A percentile compares a stretch with the other conserved stretches of the same genome.
These are phyloP conservation scores for Neolamprologus fasciatus DNA, from an alignment of 2,113 vertebrate genomes.

Conservation along the genomic window DNA sequence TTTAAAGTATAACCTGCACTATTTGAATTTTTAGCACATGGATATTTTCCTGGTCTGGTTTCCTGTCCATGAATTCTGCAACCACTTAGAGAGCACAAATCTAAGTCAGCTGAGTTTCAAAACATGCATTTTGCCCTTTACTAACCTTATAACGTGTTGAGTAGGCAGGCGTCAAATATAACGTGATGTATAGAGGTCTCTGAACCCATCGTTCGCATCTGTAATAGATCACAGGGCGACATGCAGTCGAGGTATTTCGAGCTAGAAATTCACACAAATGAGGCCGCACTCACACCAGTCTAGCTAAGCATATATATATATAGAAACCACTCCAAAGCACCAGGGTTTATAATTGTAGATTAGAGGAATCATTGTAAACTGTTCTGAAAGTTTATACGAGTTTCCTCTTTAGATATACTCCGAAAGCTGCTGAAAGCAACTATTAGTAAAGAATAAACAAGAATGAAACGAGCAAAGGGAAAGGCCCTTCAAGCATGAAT, in stretches of 20 bases:
- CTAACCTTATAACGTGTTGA: not conserved
- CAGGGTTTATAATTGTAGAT: not conserved
- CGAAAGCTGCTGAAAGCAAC: not conserved
- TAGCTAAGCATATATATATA: not conserved
- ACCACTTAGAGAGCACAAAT: not conserved
- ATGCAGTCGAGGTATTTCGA: not conserved
- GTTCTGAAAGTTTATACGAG: not conserved
- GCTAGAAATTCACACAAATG: not conserved
- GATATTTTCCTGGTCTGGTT: not conserved
- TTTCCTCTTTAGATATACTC: not conserved
- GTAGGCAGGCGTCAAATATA: slow-evolving; percentile 3
- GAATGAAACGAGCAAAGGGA: not conserved
- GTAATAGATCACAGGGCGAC: not conserved
- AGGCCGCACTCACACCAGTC: not conserved
- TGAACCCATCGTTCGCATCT: not conserved
- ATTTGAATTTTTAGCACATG: not conserved
- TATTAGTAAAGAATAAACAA: not conserved
- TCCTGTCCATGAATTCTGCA: not conserved
- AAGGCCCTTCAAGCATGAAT: not conserved
- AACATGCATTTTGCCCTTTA: not conserved
- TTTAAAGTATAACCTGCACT: not conserved
- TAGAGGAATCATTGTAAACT: not conserved
- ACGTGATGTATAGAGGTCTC: not conserved
- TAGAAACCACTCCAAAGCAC: not conserved
- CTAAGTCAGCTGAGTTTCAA: not conserved